A percentile compares a stretch with the other conserved stretches of the same genome.
Evolutionary conservation across 2,888 invertebrate genomes (phyloP).

Genomic region (Troglohyphantes excavatus): DNA sequence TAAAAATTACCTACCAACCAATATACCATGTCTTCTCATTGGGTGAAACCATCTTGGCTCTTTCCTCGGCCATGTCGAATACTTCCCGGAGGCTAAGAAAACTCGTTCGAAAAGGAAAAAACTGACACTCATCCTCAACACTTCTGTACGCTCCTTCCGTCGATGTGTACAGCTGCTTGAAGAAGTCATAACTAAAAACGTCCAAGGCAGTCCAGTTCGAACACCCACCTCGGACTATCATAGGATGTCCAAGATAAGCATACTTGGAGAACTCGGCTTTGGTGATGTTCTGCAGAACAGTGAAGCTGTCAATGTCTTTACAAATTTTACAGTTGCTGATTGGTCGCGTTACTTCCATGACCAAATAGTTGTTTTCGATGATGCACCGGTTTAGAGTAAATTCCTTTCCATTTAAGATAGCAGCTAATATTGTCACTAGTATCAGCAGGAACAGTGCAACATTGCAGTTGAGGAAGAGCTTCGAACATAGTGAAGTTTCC

Average conservation of each 20-base stretch:
- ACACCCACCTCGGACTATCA: constrained; percentile 90
- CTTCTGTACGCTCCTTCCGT: constrained; percentile 87
- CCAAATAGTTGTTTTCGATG: constrained; percentile 90
- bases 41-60: constrained; percentile 86
- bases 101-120: constrained; percentile 92
- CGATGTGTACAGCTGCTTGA: constrained; percentile 81
- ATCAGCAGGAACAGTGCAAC: constrained; percentile 51
- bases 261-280: constrained; percentile 87
- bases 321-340: constrained; percentile 92
- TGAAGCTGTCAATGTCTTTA: constrained; percentile 87
- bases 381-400: constrained; percentile 86
- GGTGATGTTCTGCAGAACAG: constrained; percentile 85
- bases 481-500: neutral
- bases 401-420: constrained; percentile 67
- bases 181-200: constrained; percentile 81
- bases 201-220: constrained; percentile 90
- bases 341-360: constrained; percentile 94
- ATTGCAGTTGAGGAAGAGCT: constrained; percentile 59
- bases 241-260: constrained; percentile 90
- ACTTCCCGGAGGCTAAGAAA: constrained; percentile 90
- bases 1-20: constrained; percentile 89
- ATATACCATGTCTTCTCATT: constrained; percentile 91
- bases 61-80: constrained; percentile 88
- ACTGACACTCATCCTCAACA: constrained; percentile 91
- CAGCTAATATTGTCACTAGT: constrained; percentile 26